Evolutionary conservation across 2,797 vertebrate genomes (phyloP), one percentile per base, ranked within the genome.

Genomic region (Sebastes hopkinsi): DNA sequence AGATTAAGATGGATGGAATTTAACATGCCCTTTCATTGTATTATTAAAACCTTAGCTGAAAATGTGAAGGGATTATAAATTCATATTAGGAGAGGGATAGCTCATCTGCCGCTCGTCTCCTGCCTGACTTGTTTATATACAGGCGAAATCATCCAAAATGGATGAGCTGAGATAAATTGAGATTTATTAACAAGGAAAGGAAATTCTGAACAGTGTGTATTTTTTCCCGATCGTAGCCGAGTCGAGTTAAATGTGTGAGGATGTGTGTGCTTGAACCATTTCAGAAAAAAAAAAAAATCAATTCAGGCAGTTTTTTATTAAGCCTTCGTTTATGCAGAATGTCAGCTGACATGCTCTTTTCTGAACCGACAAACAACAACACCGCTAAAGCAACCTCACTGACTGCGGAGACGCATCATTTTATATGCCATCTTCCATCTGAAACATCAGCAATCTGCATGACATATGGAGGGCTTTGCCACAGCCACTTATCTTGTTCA

Each of bases 61-160:
- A 81, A 86, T 81, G 61, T 73, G 69, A 73, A 56, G 7, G 55
- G 73, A 87, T 84, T 87, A 89, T n/a, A 59, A 67, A 89, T 79
- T 82, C 38, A 64, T 80, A 72, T 81, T 52, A 56, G 7, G 29
- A 77, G 68, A 69, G 32, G 23, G 25, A 58, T 11, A 20, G 58
- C 78, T 77, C 77, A 52, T 84, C 60, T 4, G n/a, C 50, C 50
- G 18, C 46, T 74, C 66, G 58, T 42, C 27, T 77, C 59, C 50
- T 69, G 72, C 46, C 60, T 64, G 72, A 56, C 66, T 84, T 85
- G 55, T 88, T 88, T 89, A 83, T 85, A 86, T 82, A 56, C 67
- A 52, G 30, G 29, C 23, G 22, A 86, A 76, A 71, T 70, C 65
- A 69, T 64, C 70, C 56, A 74, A 80, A 87, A 81, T 82, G 62